Conservation (phyloP, 1,140 invertebrate species). For the Pomphorhynchus laevis region DNA sequence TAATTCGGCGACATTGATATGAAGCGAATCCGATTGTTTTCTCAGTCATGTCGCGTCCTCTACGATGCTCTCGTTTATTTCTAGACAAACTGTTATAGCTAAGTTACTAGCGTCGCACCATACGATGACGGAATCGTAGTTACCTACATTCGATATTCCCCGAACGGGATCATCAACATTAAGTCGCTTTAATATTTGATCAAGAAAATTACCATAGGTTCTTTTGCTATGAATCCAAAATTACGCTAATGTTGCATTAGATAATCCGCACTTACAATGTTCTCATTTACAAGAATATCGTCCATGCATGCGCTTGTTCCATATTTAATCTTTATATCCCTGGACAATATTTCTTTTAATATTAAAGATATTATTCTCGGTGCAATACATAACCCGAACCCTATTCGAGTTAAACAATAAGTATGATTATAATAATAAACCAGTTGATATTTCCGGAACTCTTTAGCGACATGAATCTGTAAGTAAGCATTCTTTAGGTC, state of each 20-base stretch:
- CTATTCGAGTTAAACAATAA: not conserved
- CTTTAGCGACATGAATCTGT: conserved; percentile 1
- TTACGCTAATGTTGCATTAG: too few relatives aligned
- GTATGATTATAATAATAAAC: not conserved
- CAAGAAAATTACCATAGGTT: too few relatives aligned
- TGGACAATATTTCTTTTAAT: not conserved
- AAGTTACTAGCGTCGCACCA: not conserved
- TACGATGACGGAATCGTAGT: not conserved
- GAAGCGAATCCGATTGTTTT: not conserved
- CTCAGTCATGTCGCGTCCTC: conserved; percentile 6
- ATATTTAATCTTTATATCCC: not conserved
- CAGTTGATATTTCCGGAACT: conserved; percentile 1
- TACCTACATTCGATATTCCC: too few relatives aligned
- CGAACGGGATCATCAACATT: too few relatives aligned
- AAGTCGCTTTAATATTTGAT: too few relatives aligned
- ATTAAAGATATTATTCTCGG: conserved; percentile 1
- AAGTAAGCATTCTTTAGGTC: conserved; percentile 2
- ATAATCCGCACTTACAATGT: too few relatives aligned
- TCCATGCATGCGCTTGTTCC: not conserved
- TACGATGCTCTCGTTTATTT: not conserved
- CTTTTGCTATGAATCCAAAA: too few relatives aligned
- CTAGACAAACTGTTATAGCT: not conserved
- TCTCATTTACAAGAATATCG: conserved; percentile 3
- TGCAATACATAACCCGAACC: not conserved
- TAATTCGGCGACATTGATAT: conserved; percentile 4